These are phyloP conservation scores for Rallus crepitans DNA, from an alignment of 2,797 vertebrate species.

Conservation along the genomic window DNA sequence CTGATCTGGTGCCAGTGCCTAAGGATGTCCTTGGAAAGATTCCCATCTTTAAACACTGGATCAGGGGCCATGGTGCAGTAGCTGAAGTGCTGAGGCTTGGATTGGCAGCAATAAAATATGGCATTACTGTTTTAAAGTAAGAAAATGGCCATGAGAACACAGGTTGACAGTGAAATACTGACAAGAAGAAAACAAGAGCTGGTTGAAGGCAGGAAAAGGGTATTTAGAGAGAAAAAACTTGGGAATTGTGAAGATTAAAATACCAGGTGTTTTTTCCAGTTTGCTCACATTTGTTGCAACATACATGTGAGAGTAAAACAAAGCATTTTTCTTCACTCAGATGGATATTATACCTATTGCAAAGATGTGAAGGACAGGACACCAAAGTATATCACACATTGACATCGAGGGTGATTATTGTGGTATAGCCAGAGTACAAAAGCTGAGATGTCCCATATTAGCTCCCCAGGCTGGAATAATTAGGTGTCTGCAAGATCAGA, in stretches of 20 bases:
- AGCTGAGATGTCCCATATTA: not conserved
- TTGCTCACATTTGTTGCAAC: not conserved
- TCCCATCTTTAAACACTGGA: conserved; percentile 25
- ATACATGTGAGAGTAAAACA: not conserved
- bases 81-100: conserved; percentile 34
- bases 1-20: conserved; percentile 59
- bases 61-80: not conserved
- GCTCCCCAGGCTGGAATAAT: not conserved
- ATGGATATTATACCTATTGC: not conserved
- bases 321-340: not conserved
- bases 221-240: not conserved
- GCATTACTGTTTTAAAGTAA: conserved; percentile 2
- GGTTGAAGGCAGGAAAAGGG: not conserved
- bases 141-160: not conserved
- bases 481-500: not conserved
- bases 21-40: conserved; percentile 52
- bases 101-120: conserved; percentile 17
- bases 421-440: not conserved
- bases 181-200: not conserved
- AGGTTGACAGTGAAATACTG: not conserved
- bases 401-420: not conserved
- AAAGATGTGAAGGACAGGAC: not conserved
- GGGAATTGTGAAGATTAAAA: not conserved
- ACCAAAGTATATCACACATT: not conserved
- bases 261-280: not conserved